These are phyloP conservation scores for Pachyrhynchus sulphureomaculatus DNA, from an alignment of 1,140 invertebrate genomes.

Conservation along the genomic window DNA sequence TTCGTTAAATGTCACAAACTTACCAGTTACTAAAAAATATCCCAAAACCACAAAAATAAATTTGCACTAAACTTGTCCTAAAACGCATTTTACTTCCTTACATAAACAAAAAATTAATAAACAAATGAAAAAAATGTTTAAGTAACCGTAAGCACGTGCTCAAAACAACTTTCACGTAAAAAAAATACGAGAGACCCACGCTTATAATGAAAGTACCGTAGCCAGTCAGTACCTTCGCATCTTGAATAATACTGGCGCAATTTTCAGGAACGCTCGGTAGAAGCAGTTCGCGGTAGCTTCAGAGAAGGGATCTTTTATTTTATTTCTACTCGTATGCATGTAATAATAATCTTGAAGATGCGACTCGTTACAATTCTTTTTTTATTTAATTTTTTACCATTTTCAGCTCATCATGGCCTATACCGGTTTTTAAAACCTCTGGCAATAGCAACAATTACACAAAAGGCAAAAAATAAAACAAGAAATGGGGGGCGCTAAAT, in stretches of 20 bases:
- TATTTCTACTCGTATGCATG: no score
- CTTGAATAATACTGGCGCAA: slow-evolving; percentile 10
- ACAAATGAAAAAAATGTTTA: background rate
- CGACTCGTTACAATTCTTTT: no score
- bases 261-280: background rate
- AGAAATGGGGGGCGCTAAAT: no score
- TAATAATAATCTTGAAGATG: no score
- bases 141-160: slow-evolving; percentile 6
- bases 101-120: background rate
- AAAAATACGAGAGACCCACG: background rate
- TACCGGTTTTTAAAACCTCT: no score
- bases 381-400: no score
- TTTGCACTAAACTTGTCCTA: slow-evolving; percentile 10
- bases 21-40: slow-evolving; percentile 10
- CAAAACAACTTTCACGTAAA: background rate
- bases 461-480: no score
- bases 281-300: slow-evolving; percentile 3
- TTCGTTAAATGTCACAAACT: slow-evolving; percentile 4
- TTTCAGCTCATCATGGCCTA: no score
- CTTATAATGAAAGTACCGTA: slow-evolving; percentile 1
- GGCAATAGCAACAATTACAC: no score
- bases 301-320: slow-evolving; percentile 3
- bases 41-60: slow-evolving; percentile 5
- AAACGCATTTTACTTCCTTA: background rate
- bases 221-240: slow-evolving; percentile 16